Conservation (phyloP, 2,113 vertebrate genomes). For the Rousettus leschenaultii region DNA sequence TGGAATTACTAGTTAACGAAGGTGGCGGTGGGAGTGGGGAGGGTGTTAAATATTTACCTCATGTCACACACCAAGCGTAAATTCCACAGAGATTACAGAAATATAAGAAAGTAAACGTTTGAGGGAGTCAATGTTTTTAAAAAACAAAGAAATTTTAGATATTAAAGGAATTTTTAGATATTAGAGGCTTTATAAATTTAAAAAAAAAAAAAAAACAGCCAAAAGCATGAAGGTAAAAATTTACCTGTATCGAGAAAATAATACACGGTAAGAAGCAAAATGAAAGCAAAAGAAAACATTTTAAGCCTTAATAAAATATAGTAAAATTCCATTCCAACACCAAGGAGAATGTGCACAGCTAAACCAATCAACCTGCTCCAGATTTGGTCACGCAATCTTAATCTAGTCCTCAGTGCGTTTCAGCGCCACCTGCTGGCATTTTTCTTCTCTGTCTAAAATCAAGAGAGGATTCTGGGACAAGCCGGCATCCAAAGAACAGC, state of each 20-base stretch:
- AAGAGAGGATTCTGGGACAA: not conserved
- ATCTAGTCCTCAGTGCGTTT: not conserved
- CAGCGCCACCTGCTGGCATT: slow-evolving; percentile 51
- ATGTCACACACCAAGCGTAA: not conserved
- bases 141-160: not conserved
- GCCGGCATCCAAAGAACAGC: not conserved
- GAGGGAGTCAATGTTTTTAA: not conserved
- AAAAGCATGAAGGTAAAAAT: not conserved
- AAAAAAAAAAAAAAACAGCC: not conserved
- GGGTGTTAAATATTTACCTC: not conserved
- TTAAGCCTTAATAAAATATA: not conserved
- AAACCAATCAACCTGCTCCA: not conserved
- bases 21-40: too few species aligned
- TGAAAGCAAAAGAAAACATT: not conserved
- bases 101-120: not conserved
- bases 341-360: too few species aligned
- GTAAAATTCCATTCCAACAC: not conserved
- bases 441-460: not conserved
- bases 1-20: not conserved
- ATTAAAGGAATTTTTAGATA: not conserved
- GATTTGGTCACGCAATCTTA: rapidly evolving
- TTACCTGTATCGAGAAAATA: not conserved
- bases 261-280: not conserved
- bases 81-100: not conserved
- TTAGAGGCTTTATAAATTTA: not conserved